Evolutionary conservation across 1,140 invertebrate species (phyloP).

Genomic region (Conopomorpha cramerella): DNA sequence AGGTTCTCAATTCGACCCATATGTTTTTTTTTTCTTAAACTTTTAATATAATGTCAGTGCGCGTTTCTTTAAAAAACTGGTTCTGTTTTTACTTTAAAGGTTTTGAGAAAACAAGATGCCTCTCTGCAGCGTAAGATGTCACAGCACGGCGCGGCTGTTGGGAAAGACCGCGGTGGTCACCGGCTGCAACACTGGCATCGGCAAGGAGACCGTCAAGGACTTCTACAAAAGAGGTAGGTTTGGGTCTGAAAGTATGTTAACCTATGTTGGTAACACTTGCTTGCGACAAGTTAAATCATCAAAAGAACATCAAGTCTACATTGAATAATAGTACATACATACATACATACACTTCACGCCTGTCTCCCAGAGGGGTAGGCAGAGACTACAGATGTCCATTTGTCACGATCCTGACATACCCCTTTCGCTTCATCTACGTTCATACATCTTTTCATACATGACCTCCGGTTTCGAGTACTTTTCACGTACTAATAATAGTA

Average conservation of each 20-base stretch:
- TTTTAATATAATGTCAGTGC: too few relatives aligned
- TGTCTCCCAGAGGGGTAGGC: too few relatives aligned
- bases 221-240: conserved; percentile 70
- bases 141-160: conserved; percentile 63
- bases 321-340: neutral
- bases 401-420: neutral
- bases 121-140: conserved; percentile 63
- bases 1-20: too few relatives aligned
- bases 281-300: neutral
- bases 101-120: too few relatives aligned
- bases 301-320: too few relatives aligned
- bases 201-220: conserved; percentile 82
- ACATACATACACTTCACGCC: neutral
- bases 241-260: neutral
- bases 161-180: conserved; percentile 83
- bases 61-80: too few relatives aligned
- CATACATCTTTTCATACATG: too few relatives aligned
- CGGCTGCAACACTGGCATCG: conserved; percentile 91
- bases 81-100: too few relatives aligned
- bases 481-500: too few relatives aligned
- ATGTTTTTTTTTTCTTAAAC: too few relatives aligned
- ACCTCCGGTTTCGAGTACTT: too few relatives aligned
- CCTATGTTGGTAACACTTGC: neutral
- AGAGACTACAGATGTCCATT: neutral
- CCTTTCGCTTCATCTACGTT: too few relatives aligned